Evolutionary conservation across 1,140 invertebrate species (phyloP).

Genomic region (Capitella teleta): DNA sequence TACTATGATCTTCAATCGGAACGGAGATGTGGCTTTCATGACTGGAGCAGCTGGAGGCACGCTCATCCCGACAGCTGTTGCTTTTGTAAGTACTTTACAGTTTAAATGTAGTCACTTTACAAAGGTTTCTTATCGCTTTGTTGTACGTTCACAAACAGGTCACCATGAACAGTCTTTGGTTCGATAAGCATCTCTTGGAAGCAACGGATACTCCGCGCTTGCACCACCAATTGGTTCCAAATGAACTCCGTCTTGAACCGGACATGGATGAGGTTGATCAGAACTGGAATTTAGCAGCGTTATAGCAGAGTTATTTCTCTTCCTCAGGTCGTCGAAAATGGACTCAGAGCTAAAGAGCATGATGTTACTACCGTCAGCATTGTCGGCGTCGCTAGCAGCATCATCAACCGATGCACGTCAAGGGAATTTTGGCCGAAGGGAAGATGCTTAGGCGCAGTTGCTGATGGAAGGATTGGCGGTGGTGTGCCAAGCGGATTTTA

Average conservation of each 20-base stretch:
- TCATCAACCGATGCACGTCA: no score
- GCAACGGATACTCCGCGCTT: constrained; percentile 76
- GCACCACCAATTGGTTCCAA: constrained; percentile 86
- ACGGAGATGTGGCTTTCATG: constrained; percentile 60
- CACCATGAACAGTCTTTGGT: constrained; percentile 70
- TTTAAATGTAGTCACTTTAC: background rate
- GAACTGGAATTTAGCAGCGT: no score
- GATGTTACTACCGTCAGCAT: no score
- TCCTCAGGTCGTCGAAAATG: no score
- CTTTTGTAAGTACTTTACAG: no score
- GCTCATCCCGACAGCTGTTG: constrained; percentile 71
- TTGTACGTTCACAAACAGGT: constrained; percentile 48
- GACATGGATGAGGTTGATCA: constrained; percentile 60
- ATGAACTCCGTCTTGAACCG: constrained; percentile 66
- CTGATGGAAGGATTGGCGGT: no score
- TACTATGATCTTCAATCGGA: constrained; percentile 60
- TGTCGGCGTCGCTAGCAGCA: no score
- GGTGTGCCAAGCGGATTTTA: no score
- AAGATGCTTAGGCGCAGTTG: no score
- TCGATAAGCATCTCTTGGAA: constrained; percentile 70
- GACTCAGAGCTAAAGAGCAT: no score
- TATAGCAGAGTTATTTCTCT: no score
- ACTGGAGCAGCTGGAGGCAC: constrained; percentile 85
- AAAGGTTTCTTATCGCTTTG: background rate
- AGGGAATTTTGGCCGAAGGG: no score